These are phyloP conservation scores for Drosophila lowei DNA, from an alignment of 1,140 invertebrate genomes.

Conservation along the genomic window DNA sequence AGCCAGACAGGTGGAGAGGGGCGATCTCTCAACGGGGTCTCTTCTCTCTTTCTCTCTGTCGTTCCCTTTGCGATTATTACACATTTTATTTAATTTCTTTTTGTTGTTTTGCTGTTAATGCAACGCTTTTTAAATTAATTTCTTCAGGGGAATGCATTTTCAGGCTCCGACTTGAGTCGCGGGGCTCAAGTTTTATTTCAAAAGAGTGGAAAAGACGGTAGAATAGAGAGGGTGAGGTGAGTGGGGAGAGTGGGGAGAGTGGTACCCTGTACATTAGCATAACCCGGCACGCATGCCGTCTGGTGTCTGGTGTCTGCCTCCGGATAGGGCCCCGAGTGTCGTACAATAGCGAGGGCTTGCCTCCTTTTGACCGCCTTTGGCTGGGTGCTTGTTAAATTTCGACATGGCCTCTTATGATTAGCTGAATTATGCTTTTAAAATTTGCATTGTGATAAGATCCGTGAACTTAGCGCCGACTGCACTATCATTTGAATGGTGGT, in stretches of 20 bases:
- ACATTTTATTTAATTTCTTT: constrained; percentile 76
- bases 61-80: constrained; percentile 52
- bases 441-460: constrained; percentile 74
- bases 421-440: constrained; percentile 72
- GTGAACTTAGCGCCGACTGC: constrained; percentile 36
- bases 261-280: constrained; percentile 61
- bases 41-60: neutral
- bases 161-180: constrained; percentile 33
- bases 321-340: neutral
- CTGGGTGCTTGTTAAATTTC: constrained; percentile 63
- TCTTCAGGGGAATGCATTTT: constrained; percentile 57
- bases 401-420: constrained; percentile 78
- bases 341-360: neutral
- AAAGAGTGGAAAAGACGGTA: constrained; percentile 10
- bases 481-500: constrained; percentile 37
- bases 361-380: constrained; percentile 7
- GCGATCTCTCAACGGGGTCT: constrained; percentile 13
- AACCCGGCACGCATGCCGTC: constrained; percentile 66
- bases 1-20: constrained; percentile 29
- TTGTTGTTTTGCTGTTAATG: constrained; percentile 61
- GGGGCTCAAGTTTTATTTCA: constrained; percentile 21
- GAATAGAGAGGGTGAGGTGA: constrained; percentile 24
- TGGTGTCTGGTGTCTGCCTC: constrained; percentile 38
- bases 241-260: constrained; percentile 18
- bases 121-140: constrained; percentile 75